These are phyloP conservation scores for Salminus brasiliensis DNA, from an alignment of 2,113 vertebrate genomes.

Conservation along the genomic window DNA sequence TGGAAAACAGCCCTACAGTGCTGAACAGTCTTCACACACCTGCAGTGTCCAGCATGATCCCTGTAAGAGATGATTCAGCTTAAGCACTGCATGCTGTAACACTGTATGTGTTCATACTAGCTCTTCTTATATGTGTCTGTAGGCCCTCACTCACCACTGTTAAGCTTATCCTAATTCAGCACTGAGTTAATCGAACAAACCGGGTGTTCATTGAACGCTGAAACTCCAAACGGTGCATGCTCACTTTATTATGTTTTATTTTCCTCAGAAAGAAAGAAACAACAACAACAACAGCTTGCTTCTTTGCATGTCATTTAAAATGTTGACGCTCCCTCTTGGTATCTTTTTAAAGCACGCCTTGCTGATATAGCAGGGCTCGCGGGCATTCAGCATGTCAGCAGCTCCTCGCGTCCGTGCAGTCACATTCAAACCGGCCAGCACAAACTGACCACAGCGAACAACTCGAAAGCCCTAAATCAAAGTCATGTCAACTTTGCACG, in stretches of 20 bases:
- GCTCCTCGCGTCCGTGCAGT: background rate
- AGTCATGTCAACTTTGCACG: background rate
- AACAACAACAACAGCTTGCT: no score
- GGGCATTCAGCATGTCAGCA: background rate
- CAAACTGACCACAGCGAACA: background rate
- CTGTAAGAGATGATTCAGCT: no score
- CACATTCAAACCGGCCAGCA: background rate
- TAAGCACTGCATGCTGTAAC: background rate
- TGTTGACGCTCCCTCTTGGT: background rate
- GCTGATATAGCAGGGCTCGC: background rate
- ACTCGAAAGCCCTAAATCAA: background rate
- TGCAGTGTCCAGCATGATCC: background rate
- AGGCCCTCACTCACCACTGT: background rate
- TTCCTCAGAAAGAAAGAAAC: no score
- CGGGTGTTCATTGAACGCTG: background rate
- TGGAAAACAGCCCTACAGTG: background rate
- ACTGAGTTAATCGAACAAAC: background rate
- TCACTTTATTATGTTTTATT: background rate
- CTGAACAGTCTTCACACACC: background rate
- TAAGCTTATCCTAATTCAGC: background rate
- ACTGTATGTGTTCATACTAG: background rate
- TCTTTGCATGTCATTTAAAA: background rate
- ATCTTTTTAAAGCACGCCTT: background rate
- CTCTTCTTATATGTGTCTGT: no score
- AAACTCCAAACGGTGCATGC: no score